Percentiles rank a stretch among this genome's conserved stretches.
phyloP scores from a whole-genome alignment of 2,888 invertebrate genomes.

The Piscicola geometra region DNA sequence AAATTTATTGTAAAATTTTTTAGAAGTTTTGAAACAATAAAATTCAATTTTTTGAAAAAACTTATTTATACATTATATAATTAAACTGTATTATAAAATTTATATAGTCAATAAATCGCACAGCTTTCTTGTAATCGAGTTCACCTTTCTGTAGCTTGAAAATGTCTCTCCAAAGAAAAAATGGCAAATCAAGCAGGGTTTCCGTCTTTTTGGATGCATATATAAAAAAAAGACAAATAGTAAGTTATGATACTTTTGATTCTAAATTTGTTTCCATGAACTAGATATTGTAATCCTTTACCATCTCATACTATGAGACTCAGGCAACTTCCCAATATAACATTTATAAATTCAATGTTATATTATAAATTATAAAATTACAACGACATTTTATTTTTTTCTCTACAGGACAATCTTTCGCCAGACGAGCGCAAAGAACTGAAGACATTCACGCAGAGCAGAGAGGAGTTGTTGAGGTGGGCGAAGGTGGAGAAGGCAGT shows the following conservation, averaged over 20 bases:
- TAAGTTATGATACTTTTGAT: not conserved
- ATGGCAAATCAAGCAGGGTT: not conserved
- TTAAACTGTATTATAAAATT: too few relatives aligned
- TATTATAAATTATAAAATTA: not conserved
- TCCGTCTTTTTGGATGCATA: constrained; percentile 1
- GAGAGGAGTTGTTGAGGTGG: not conserved
- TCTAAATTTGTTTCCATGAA: too few relatives aligned
- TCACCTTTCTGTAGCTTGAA: too few relatives aligned
- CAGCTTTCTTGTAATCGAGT: too few relatives aligned
- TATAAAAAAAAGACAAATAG: constrained; percentile 5
- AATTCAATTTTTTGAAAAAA: too few relatives aligned
- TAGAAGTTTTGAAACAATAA: too few relatives aligned
- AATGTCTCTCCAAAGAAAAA: not conserved
- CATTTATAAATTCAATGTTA: not conserved
- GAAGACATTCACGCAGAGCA: not conserved
- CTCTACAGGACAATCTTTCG: constrained; percentile 5
- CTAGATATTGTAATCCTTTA: not conserved
- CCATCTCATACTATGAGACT: not conserved
- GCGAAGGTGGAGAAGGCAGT: not conserved
- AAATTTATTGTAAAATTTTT: too few relatives aligned
- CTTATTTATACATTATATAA: too few relatives aligned
- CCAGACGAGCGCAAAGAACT: not conserved
- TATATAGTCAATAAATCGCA: too few relatives aligned
- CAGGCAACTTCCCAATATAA: not conserved
- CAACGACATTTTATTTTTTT: too few relatives aligned